Conservation (phyloP, 2,888 invertebrate species). For the Stomorhina lunata region DNA sequence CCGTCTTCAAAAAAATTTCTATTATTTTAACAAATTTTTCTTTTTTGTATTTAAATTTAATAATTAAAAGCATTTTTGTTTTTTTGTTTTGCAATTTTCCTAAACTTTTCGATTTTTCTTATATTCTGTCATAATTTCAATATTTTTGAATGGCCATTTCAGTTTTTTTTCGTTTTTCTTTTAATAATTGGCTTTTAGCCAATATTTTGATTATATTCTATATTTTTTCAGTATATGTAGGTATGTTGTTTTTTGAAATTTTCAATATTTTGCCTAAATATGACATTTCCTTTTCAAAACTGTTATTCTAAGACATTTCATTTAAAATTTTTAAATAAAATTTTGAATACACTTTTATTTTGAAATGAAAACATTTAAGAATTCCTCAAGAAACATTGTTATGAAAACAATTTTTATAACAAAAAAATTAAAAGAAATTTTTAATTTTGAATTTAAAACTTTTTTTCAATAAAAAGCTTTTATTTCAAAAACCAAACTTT, state of each 20-base stretch:
- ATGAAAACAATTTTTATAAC: too few relatives aligned
- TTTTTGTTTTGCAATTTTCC: not conserved
- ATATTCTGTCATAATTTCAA: not conserved
- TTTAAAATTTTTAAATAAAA: not conserved
- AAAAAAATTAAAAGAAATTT: too few relatives aligned
- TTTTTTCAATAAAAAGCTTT: too few relatives aligned
- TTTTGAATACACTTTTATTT: not conserved
- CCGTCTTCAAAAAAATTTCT: too few relatives aligned
- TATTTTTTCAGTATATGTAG: too few relatives aligned
- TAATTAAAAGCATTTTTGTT: not conserved
- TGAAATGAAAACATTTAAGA: slow-evolving; percentile 7
- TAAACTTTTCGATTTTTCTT: not conserved
- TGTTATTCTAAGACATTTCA: slow-evolving; percentile 12
- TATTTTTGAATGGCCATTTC: too few relatives aligned
- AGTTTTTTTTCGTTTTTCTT: slow-evolving; percentile 1
- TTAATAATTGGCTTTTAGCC: slow-evolving; percentile 1
- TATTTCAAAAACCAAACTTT: too few relatives aligned
- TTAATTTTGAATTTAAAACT: too few relatives aligned
- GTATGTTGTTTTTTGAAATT: not conserved
- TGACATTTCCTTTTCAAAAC: slow-evolving; percentile 53
- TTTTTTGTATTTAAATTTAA: too few relatives aligned
- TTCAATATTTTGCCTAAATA: not conserved
- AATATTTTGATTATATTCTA: too few relatives aligned
- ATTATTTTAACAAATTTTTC: too few relatives aligned
- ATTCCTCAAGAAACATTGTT: too few relatives aligned